Percentiles rank a stretch among this genome's conserved stretches.
Evolutionary conservation across 2,797 vertebrate genomes (phyloP).

Genomic region (Megalops cyprinoides): DNA sequence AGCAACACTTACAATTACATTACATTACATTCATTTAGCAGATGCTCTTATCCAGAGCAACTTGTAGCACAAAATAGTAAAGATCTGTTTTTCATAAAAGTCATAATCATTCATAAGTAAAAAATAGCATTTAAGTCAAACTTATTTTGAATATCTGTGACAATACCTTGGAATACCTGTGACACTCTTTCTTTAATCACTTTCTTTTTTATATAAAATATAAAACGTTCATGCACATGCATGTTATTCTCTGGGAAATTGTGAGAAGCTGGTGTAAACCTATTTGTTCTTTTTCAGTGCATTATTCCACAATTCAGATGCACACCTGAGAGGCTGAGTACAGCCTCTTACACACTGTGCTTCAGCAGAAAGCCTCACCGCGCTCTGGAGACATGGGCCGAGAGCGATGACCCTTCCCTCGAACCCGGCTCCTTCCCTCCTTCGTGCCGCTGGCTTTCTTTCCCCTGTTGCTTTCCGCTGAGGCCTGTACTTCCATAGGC

Average conservation of each 20-base stretch:
- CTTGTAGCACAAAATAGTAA: constrained; percentile 15
- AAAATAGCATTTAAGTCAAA: neutral
- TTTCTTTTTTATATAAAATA: neutral
- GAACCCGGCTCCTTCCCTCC: constrained; percentile 72
- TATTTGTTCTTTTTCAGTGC: neutral
- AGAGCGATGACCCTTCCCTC: constrained; percentile 83
- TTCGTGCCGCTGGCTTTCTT: constrained; percentile 49
- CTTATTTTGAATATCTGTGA: neutral
- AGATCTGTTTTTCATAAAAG: constrained; percentile 4
- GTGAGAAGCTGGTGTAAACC: neutral
- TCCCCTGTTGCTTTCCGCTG: constrained; percentile 3
- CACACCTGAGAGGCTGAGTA: neutral
- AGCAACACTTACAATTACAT: no score
- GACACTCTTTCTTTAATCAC: no score
- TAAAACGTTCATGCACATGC: neutral
- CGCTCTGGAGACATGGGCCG: constrained; percentile 90
- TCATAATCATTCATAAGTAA: neutral
- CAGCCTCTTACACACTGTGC: constrained; percentile 35
- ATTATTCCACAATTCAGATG: neutral
- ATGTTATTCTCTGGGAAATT: neutral
- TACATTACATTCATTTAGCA: no score
- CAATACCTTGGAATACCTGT: no score
- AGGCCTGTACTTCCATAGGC: constrained; percentile 60
- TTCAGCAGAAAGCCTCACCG: constrained; percentile 75
- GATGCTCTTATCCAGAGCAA: no score